phyloP scores from a whole-genome alignment of 2,888 invertebrate species.

The Synergus itoensis region DNA sequence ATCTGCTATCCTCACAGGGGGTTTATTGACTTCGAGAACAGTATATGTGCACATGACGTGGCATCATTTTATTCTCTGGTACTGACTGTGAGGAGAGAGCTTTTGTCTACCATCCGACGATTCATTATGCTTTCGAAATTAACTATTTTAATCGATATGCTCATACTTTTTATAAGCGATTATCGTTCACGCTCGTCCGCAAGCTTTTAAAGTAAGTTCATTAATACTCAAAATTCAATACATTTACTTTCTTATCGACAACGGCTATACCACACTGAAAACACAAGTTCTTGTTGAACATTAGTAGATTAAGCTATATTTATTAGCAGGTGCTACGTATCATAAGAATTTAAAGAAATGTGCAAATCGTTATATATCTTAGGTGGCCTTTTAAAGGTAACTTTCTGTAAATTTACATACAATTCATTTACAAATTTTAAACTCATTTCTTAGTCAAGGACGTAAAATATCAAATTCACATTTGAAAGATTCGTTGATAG shows the following conservation, averaged over 20 bases:
- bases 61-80: slow-evolving; percentile 10
- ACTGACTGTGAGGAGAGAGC: slow-evolving; percentile 1
- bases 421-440: too few relatives aligned
- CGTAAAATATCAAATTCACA: too few relatives aligned
- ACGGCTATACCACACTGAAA: too few relatives aligned
- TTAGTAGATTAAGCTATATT: too few relatives aligned
- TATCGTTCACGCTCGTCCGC: slow-evolving; percentile 3
- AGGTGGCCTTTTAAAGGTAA: too few relatives aligned
- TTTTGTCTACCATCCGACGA: slow-evolving; percentile 9
- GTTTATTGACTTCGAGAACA: slow-evolving; percentile 29
- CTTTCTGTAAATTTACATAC: too few relatives aligned
- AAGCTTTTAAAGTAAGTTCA: background rate
- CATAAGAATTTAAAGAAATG: too few relatives aligned
- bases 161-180: slow-evolving; percentile 10
- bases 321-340: too few relatives aligned
- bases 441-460: too few relatives aligned
- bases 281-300: too few relatives aligned
- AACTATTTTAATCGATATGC: slow-evolving; percentile 7
- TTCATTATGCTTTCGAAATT: slow-evolving; percentile 18
- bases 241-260: background rate
- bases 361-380: too few relatives aligned
- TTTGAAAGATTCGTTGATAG: too few relatives aligned
- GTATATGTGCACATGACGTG: slow-evolving; percentile 30
- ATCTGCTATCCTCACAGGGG: slow-evolving; percentile 2
- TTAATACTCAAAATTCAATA: background rate